A percentile compares a stretch with the other conserved stretches of the same genome.
Conservation (phyloP, 2,888 invertebrate genomes). For the Toxonevra muliebris region DNA sequence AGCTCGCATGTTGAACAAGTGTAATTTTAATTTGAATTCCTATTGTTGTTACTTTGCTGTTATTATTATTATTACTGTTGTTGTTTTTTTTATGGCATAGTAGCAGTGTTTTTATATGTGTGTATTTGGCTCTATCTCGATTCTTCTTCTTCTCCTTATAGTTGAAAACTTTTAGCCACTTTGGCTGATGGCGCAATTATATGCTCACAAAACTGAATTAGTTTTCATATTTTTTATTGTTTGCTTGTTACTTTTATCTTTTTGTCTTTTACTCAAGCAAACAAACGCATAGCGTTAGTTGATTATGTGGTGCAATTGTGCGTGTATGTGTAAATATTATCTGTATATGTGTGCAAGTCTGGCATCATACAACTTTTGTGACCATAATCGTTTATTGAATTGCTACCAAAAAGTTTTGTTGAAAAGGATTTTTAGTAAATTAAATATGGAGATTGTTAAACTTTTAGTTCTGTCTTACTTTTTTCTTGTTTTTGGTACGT, state of each 20-base stretch:
- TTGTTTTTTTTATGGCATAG: neutral
- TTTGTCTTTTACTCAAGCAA: neutral
- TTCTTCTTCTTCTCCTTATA: constrained; percentile 12
- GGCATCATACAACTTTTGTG: constrained; percentile 3
- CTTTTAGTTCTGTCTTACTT: no score
- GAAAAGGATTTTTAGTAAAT: constrained; percentile 21
- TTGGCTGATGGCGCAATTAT: constrained; percentile 39
- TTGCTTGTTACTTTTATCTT: constrained; percentile 7
- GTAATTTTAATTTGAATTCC: constrained; percentile 7
- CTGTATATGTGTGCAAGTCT: no score
- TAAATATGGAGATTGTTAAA: constrained; percentile 9
- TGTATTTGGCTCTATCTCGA: neutral
- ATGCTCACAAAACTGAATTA: constrained; percentile 39
- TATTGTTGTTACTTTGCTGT: no score
- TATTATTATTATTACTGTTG: no score
- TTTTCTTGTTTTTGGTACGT: no score
- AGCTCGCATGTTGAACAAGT: neutral
- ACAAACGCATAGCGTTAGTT: no score
- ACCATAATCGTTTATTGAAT: constrained; percentile 32
- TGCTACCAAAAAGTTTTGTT: constrained; percentile 26
- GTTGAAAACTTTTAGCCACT: constrained; percentile 36
- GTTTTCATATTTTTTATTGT: constrained; percentile 37
- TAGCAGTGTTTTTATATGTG: neutral
- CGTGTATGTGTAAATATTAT: no score
- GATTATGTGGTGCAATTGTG: no score